Percentiles rank a stretch among this genome's conserved stretches.
Evolutionary conservation across 2,113 vertebrate genomes (phyloP).

Genomic region (Tautogolabrus adspersus): DNA sequence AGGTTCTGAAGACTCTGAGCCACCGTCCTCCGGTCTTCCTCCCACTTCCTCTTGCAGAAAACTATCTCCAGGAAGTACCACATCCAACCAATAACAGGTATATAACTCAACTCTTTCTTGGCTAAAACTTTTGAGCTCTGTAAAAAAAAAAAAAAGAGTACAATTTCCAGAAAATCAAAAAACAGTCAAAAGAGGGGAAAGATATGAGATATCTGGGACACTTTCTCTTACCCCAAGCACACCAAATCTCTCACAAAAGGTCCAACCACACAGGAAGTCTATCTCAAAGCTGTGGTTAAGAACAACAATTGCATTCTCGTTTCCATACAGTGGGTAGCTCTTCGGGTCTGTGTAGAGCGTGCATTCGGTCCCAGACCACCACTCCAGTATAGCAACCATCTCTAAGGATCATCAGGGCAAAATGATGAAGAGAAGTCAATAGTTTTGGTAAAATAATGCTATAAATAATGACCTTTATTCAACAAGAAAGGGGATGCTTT

Average conservation of each 20-base stretch:
- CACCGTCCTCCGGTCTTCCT: conserved; percentile 91
- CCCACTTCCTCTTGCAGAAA: conserved; percentile 97
- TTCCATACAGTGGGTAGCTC: conserved; percentile 87
- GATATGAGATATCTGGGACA: background rate
- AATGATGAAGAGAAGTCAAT: background rate
- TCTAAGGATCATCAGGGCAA: conserved; percentile 80
- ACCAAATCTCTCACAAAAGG: conserved; percentile 93
- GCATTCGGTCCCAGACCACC: conserved; percentile 96
- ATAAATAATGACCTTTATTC: no score
- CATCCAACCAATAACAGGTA: conserved; percentile 98
- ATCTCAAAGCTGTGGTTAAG: conserved; percentile 98
- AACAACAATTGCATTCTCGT: conserved; percentile 94
- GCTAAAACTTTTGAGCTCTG: conserved; percentile 96
- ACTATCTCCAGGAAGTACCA: conserved; percentile 99
- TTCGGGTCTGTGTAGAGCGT: conserved; percentile 91
- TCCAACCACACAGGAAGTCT: conserved; percentile 98
- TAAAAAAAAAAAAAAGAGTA: conserved; percentile 26
- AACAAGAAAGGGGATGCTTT: no score
- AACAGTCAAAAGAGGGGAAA: background rate
- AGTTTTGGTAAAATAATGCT: background rate
- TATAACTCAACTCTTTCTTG: conserved; percentile 94
- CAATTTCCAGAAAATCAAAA: background rate
- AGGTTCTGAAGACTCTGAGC: conserved; percentile 88
- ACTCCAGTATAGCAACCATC: conserved; percentile 94
- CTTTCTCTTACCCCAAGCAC: conserved; percentile 91